Base-by-base conservation (phyloP, 2,888 invertebrate species). In the Cylindroiulus punctatus region DNA sequence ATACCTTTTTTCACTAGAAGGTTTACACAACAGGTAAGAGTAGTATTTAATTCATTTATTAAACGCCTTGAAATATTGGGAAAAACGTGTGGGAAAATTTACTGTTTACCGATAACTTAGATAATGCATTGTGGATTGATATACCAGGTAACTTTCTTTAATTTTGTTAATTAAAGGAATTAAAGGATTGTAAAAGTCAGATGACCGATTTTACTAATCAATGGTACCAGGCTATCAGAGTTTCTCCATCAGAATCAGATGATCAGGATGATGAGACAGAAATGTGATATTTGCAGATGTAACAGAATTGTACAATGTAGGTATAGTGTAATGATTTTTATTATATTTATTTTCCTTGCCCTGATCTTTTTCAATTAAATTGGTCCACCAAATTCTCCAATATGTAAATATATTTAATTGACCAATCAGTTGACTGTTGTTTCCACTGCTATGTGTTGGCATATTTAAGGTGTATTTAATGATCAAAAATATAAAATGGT, bases 161-260 rank as follows among this genome's bases (percentile, higher is more conserved):
- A 42, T 52, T 85, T 44, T 86, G 36, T 84, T 76, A 36, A 87
- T 89, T 90, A n/a, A 92, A 96, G 95, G 98, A 98, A 92, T 92
- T 98, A 88, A 96, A 96, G 90, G 98, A 98, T 91, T 98, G 98
- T 90, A 97, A 97, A 91, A 96, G 96, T 89, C 98, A 98, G 92
- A 98, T 98, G 97, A 96, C 96, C 0, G 97, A 97, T 91, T 92
- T 98, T 88, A 98, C 98, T 0, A 97, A 98, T 90, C 96, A 98
- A 90, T 98, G 98, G 98, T 98, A 98, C 92, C 96, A 98, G 91
- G 98, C 98, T 0, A 97, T 98, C 89, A 93, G 97, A 87, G 95
- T 97, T 89, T 95, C 96, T 84, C 97, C 97, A 42, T 89, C 89
- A 8, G 89, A 89, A 85, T 88, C 89, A 14, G 89, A 89, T 81